These are phyloP conservation scores for Xenus cinereus DNA, from an alignment of 2,113 vertebrate species.

Conservation along the genomic window DNA sequence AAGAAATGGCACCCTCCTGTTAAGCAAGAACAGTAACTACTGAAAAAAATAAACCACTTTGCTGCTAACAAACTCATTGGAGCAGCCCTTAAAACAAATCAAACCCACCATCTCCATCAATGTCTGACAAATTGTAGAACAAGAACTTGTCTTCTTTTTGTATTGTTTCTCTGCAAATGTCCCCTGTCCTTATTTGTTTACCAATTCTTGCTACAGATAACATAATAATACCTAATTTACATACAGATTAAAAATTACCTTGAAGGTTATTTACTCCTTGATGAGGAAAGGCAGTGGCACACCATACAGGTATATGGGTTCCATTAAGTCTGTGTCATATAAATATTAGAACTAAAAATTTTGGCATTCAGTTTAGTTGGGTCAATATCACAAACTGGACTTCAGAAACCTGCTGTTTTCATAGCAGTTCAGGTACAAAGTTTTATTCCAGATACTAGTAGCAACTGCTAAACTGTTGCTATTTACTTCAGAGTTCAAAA, in stretches of 20 bases:
- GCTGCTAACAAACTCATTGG: background rate
- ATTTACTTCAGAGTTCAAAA: background rate
- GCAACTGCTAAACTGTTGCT: background rate
- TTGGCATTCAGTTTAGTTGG: background rate
- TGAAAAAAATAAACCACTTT: background rate
- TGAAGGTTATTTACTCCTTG: conserved; percentile 57
- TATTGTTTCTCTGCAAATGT: conserved; percentile 24
- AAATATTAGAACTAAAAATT: conserved; percentile 23
- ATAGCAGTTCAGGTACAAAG: background rate
- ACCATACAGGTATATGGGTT: conserved; percentile 12
- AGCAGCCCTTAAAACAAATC: conserved; percentile 29
- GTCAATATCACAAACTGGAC: background rate
- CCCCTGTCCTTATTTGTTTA: background rate
- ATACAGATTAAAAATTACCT: conserved; percentile 74
- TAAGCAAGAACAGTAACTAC: background rate
- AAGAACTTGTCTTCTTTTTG: conserved; percentile 56
- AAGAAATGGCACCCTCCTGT: background rate
- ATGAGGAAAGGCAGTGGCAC: conserved; percentile 62
- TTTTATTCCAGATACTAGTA: background rate
- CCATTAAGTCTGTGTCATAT: background rate
- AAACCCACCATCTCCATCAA: conserved; percentile 31
- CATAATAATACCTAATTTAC: conserved; percentile 67
- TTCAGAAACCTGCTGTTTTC: background rate
- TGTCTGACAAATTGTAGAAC: conserved; percentile 43
- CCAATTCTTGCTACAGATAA: conserved; percentile 45